phyloP scores from a whole-genome alignment of 2,888 invertebrate species.

The Troides helena region DNA sequence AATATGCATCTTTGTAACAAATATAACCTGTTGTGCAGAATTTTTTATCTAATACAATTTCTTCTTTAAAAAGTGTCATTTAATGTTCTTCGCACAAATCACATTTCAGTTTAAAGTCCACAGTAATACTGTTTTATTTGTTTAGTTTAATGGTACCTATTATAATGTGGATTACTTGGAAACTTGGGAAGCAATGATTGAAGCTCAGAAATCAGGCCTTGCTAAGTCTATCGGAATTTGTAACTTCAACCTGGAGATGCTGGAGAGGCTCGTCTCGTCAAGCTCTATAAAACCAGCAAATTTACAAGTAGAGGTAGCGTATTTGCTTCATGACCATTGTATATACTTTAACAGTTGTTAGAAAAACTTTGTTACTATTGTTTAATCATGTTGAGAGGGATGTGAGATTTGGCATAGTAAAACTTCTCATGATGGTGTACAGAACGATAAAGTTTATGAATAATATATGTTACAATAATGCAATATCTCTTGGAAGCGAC shows the following conservation, averaged over 20 bases:
- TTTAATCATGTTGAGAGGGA: background rate
- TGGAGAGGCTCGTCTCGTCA: conserved; percentile 77
- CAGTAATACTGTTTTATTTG: conserved; percentile 11
- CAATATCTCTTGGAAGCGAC: too few species aligned
- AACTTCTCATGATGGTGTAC: background rate
- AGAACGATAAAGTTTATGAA: too few species aligned
- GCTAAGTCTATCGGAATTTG: conserved; percentile 86
- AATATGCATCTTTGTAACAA: background rate
- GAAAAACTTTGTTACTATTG: background rate
- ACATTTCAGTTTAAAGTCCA: background rate
- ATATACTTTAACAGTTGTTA: too few species aligned
- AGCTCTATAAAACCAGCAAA: conserved; percentile 78
- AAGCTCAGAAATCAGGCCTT: conserved; percentile 80
- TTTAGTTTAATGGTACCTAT: conserved; percentile 42
- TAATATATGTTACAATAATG: too few species aligned
- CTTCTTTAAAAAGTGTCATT: background rate
- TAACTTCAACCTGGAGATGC: conserved; percentile 87
- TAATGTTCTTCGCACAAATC: background rate
- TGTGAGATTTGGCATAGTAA: background rate
- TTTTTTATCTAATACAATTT: background rate
- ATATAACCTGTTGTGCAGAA: background rate
- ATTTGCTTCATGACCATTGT: background rate
- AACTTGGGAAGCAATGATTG: conserved; percentile 85
- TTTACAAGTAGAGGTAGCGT: conserved; percentile 75
- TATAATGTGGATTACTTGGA: conserved; percentile 82